These are phyloP conservation scores for Mormyrus proboscirostris DNA, from an alignment of 2,797 vertebrate species.

Conservation along the genomic window DNA sequence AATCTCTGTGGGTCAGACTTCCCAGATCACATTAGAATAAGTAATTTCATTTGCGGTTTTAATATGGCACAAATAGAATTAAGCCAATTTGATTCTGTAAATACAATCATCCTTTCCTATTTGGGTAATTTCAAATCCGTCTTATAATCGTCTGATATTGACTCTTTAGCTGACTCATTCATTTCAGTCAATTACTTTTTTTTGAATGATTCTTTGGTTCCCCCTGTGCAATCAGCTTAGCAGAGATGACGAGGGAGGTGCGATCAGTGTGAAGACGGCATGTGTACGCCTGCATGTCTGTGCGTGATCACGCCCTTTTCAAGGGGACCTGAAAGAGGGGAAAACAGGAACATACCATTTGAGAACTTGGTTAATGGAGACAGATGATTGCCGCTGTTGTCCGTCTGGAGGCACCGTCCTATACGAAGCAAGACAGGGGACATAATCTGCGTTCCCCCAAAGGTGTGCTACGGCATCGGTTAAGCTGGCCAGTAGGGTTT, in stretches of 20 bases:
- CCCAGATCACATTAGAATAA: not conserved
- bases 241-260: constrained; percentile 2
- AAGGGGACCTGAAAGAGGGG: constrained; percentile 10
- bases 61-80: not conserved
- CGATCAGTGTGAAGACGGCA: constrained; percentile 12
- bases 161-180: constrained; percentile 1
- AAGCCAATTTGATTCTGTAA: not conserved
- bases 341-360: not conserved
- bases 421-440: constrained; percentile 15
- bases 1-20: not conserved
- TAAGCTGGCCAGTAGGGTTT: constrained; percentile 30
- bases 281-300: constrained; percentile 33
- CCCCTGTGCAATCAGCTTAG: constrained; percentile 14
- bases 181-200: not conserved
- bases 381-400: constrained; percentile 25
- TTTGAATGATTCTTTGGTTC: not conserved
- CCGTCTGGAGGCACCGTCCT: constrained; percentile 22
- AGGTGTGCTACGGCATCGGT: constrained; percentile 32
- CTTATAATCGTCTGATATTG: constrained; percentile 1
- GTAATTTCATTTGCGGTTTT: not conserved
- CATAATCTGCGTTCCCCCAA: constrained; percentile 27
- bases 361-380: constrained; percentile 22
- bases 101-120: constrained; percentile 7
- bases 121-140: not conserved
- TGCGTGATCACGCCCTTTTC: not conserved